Percentiles rank a stretch among this genome's conserved stretches.
Conservation (phyloP, 2,888 invertebrate genomes). For the Dolichomitus sp. region DNA sequence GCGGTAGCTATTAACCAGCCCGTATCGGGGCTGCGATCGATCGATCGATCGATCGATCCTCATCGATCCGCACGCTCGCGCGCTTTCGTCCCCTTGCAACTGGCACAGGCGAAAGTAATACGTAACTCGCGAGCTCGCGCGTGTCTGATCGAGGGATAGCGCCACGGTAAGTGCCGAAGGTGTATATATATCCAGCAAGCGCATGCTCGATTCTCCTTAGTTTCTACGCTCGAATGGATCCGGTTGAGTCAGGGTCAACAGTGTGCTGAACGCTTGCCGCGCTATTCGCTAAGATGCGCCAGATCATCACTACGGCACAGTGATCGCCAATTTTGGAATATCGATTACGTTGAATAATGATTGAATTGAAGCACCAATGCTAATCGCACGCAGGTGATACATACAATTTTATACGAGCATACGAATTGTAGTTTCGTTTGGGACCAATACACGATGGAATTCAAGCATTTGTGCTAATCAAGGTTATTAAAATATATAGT, state of each 20-base stretch:
- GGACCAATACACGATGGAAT: no score
- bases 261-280: conserved; percentile 9
- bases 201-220: conserved; percentile 15
- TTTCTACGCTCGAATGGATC: conserved; percentile 39
- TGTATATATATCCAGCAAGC: conserved; percentile 15
- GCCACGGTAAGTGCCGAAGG: conserved; percentile 40
- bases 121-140: conserved; percentile 60
- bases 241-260: conserved; percentile 54
- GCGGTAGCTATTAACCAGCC: conserved; percentile 47
- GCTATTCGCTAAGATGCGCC: neutral
- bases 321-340: neutral
- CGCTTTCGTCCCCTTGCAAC: conserved; percentile 48
- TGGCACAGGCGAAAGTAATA: conserved; percentile 65
- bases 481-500: neutral
- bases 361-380: neutral
- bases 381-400: neutral
- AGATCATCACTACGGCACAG: neutral
- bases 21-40: conserved; percentile 45
- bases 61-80: conserved; percentile 18
- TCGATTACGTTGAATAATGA: neutral
- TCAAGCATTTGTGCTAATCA: neutral
- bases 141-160: conserved; percentile 59
- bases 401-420: neutral
- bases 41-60: conserved; percentile 42
- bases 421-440: neutral